Conservation (phyloP, 2,797 vertebrate species). For the Crax fasciolata region DNA sequence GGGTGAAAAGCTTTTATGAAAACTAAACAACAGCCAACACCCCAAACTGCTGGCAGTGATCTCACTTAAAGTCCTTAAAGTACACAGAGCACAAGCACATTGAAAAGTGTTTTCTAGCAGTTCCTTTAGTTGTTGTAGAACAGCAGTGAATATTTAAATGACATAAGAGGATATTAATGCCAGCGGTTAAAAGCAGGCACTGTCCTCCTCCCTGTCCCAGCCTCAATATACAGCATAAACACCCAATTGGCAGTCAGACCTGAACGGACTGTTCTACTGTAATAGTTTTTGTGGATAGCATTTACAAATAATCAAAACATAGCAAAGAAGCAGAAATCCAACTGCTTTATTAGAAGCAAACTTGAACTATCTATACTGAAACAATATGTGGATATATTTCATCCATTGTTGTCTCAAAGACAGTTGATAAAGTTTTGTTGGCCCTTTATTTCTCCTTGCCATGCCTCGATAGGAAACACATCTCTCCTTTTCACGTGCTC, state of each 20-base stretch:
- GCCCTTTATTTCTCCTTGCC: neutral
- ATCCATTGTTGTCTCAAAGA: neutral
- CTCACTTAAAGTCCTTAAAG: neutral
- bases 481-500: neutral
- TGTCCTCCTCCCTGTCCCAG: neutral
- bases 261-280: neutral
- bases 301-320: neutral
- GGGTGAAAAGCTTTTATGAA: neutral
- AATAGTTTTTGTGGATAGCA: neutral
- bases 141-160: neutral
- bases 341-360: neutral
- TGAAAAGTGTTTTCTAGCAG: neutral
- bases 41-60: neutral
- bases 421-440: neutral
- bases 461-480: neutral
- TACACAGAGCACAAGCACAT: fast-evolving
- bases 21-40: neutral
- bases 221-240: neutral
- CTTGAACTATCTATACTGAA: neutral
- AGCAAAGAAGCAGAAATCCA: neutral
- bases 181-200: fast-evolving
- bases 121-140: neutral
- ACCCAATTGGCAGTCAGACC: neutral
- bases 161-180: neutral
- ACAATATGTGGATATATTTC: neutral